phyloP scores from a whole-genome alignment of 2,113 vertebrate genomes.

The Coregonus clupeaformis region DNA sequence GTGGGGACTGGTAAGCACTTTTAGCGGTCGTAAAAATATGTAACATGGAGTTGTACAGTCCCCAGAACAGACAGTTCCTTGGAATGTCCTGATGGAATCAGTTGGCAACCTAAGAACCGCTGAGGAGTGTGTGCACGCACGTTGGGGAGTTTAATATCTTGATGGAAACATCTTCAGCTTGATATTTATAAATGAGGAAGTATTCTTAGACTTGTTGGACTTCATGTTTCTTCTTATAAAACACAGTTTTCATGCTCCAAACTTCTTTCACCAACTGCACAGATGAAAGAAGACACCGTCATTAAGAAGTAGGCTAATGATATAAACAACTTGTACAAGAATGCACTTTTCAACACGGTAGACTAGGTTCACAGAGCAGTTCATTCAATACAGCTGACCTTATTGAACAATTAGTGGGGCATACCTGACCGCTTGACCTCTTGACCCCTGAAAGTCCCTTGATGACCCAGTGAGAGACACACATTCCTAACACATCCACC shows the following conservation, averaged over 20 bases:
- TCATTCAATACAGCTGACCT: neutral
- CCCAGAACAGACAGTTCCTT: slow-evolving; percentile 15
- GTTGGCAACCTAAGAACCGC: neutral
- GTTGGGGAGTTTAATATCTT: neutral
- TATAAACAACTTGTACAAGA: neutral
- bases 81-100: slow-evolving; percentile 14
- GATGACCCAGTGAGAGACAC: neutral
- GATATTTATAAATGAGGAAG: neutral
- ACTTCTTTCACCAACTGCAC: slow-evolving; percentile 33
- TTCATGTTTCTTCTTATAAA: slow-evolving; percentile 12
- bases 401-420: neutral
- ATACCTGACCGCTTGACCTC: neutral
- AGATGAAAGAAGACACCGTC: neutral
- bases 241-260: slow-evolving; percentile 19
- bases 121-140: neutral
- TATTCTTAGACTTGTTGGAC: slow-evolving; percentile 5
- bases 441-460: slow-evolving; percentile 1
- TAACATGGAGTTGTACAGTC: neutral
- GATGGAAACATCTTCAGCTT: neutral
- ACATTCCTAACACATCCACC: neutral
- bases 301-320: neutral
- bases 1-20: too few relatives aligned
- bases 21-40: too few relatives aligned
- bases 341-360: neutral
- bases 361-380: neutral